Base-by-base conservation (phyloP, 2,113 vertebrate genomes). In the Melanocharis versteri region DNA sequence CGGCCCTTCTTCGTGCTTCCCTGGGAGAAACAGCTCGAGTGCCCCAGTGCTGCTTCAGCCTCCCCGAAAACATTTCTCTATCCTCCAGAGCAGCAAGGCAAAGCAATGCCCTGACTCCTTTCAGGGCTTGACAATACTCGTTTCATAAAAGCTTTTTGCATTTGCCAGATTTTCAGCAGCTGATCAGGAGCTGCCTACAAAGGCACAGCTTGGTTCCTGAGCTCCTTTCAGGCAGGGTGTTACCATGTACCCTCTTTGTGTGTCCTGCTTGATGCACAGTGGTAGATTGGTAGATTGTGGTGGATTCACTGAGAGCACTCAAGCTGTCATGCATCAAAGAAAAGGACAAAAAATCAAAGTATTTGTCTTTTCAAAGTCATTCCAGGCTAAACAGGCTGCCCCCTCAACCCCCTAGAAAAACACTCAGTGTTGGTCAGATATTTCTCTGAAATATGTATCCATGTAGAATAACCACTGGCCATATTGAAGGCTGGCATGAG, bases 401-500 rank as follows among this genome's bases (percentile, higher is more conserved):
- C 4, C 4, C 6, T 5, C 35, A 42, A 3, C 4, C 17, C 2
- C 40, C 6, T 11, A 26, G 48, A 57, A n/a, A 54, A 42, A 10
- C 18, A 9, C 22, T 69, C 48, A 30, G 1, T 37, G 37, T 82
- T 26, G 66, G 33, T 70, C 44, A 65, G n/a, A 15, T 27, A 18
- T 28, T 57, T 10, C 35, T 76, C 57, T 33, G 60, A 87, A 81
- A 39, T 58, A 20, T 0, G 1, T 27, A 19, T 27, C 54, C 10
- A 2, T 31, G 24, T 30, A 33, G 27, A 23, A 18, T 48, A 42
- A 57, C n/a, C 66, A 45, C 31, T 57, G 79, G 37, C 24, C 39
- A 10, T 0, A 6, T 22, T 0, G 0, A 56, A 33, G 61, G 40
- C 28, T 72, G 16, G 4, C 20, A 2, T 13, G 84, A 23, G 17